These are phyloP conservation scores for Clanis bilineata DNA, from an alignment of 2,888 invertebrate species.

Conservation along the genomic window DNA sequence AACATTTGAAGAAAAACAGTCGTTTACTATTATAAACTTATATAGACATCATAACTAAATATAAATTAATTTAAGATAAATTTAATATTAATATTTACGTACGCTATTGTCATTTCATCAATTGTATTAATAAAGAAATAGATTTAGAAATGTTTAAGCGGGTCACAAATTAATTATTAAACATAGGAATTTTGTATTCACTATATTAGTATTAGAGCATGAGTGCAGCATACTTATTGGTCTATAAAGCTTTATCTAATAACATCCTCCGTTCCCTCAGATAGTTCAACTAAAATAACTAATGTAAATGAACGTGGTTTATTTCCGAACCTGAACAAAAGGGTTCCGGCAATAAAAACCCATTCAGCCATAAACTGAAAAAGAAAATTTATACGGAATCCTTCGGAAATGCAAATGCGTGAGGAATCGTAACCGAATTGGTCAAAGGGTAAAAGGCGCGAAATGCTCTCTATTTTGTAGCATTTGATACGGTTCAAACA, in stretches of 20 bases:
- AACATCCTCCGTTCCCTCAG: neutral
- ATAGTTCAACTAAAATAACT: neutral
- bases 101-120: too few relatives aligned
- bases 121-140: too few relatives aligned
- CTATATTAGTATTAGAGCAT: too few relatives aligned
- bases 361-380: constrained; percentile 45
- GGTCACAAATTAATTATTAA: too few relatives aligned
- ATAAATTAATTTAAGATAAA: too few relatives aligned
- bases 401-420: constrained; percentile 52
- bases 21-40: too few relatives aligned
- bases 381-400: constrained; percentile 43
- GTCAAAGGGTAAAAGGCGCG: constrained; percentile 28
- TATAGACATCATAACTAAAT: too few relatives aligned
- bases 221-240: too few relatives aligned
- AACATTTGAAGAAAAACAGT: too few relatives aligned
- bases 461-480: constrained; percentile 54
- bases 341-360: constrained; percentile 17
- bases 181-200: too few relatives aligned
- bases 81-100: too few relatives aligned
- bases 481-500: constrained; percentile 28
- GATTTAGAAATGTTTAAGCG: too few relatives aligned
- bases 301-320: constrained; percentile 1
- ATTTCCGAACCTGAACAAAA: constrained; percentile 10
- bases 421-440: constrained; percentile 53
- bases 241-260: neutral